phyloP scores from a whole-genome alignment of 2,113 vertebrate genomes.

The Tonatia bakeri region DNA sequence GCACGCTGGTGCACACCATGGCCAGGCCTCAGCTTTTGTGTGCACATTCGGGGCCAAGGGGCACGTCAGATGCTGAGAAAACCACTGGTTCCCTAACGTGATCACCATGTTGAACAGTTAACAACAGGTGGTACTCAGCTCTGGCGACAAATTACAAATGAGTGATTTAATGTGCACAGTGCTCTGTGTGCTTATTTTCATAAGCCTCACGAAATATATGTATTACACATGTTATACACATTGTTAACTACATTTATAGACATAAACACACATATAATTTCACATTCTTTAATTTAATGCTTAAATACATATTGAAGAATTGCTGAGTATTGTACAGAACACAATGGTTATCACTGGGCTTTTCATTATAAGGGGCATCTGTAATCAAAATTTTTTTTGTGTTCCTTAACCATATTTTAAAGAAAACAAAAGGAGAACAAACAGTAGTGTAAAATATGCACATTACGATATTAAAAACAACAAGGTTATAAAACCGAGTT shows the following conservation, averaged over 20 bases:
- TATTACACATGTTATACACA: not conserved
- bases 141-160: not conserved
- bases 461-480: not conserved
- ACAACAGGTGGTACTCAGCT: not conserved
- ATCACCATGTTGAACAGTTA: not conserved
- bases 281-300: conserved; percentile 18
- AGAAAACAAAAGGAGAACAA: not conserved
- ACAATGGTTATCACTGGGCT: not conserved
- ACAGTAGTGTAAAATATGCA: not conserved
- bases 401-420: conserved; percentile 8
- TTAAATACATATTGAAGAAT: not conserved
- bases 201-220: not conserved
- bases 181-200: not conserved
- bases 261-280: not conserved
- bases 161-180: not conserved
- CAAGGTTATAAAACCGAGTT: not conserved
- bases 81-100: not conserved
- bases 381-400: not conserved
- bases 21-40: not conserved
- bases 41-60: not conserved
- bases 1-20: not conserved
- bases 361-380: not conserved
- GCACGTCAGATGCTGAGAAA: not conserved
- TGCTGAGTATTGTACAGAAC: not conserved
- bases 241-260: not conserved